Conservation (phyloP, 1,140 invertebrate genomes). For the Drosophila lini region DNA sequence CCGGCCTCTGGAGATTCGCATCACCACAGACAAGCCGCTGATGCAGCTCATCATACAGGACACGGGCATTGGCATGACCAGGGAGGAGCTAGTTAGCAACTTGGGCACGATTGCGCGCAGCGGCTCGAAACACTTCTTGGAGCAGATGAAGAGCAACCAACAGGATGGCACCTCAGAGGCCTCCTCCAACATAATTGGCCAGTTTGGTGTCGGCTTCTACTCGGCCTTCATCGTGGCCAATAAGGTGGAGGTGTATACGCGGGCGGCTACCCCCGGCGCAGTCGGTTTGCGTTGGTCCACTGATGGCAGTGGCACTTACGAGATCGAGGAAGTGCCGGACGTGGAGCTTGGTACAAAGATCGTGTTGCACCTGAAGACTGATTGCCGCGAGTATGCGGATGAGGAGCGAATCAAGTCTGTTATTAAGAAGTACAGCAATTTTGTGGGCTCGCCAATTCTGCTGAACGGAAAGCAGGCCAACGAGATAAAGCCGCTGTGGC, state of each 20-base stretch:
- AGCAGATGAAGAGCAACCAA: conserved; percentile 91
- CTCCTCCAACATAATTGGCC: conserved; percentile 95
- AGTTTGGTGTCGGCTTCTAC: conserved; percentile 99
- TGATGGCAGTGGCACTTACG: conserved; percentile 96
- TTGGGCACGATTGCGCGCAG: conserved; percentile 97
- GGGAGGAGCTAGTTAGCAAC: conserved; percentile 95
- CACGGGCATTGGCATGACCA: conserved; percentile 97
- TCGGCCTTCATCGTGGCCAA: conserved; percentile 98
- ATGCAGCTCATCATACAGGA: conserved; percentile 96
- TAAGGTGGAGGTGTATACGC: conserved; percentile 96
- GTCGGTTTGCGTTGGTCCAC: conserved; percentile 93
- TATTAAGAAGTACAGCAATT: conserved; percentile 98
- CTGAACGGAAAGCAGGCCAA: conserved; percentile 95
- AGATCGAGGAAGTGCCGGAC: conserved; percentile 93
- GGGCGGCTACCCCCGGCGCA: conserved; percentile 87
- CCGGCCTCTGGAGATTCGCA: conserved; percentile 92
- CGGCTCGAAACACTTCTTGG: conserved; percentile 96
- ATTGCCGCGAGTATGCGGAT: conserved; percentile 94
- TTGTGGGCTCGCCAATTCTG: conserved; percentile 96
- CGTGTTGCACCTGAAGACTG: conserved; percentile 94
- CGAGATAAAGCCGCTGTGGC: conserved; percentile 96
- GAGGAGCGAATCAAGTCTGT: conserved; percentile 93
- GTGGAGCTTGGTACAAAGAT: conserved; percentile 97
- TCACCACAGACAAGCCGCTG: conserved; percentile 94
- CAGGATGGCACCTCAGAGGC: conserved; percentile 85